phyloP scores from a whole-genome alignment of 2,797 vertebrate genomes.

The Valencia hispanica region DNA sequence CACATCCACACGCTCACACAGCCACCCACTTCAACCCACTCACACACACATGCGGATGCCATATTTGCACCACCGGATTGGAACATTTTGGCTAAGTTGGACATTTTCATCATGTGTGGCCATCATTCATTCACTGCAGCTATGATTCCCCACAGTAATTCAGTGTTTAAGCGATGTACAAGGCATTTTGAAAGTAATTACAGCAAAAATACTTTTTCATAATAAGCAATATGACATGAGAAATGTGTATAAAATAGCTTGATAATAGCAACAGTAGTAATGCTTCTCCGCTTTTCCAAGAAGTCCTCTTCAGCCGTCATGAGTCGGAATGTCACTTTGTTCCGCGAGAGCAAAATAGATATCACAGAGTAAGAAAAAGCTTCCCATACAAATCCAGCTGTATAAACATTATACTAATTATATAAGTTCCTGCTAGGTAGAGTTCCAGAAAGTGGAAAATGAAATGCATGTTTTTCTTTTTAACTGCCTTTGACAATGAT shows the following conservation, averaged over 20 bases:
- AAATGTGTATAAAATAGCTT: conserved; percentile 81
- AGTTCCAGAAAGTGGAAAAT: conserved; percentile 79
- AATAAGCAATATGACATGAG: conserved; percentile 77
- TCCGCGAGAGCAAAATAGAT: conserved; percentile 78
- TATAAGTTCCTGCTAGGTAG: conserved; percentile 79
- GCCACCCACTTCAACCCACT: conserved; percentile 16
- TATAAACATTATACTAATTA: conserved; percentile 83
- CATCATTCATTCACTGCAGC: conserved; percentile 48
- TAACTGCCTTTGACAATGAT: conserved; percentile 70
- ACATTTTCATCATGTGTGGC: conserved; percentile 50
- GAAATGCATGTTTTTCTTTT: conserved; percentile 75
- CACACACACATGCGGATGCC: conserved; percentile 35
- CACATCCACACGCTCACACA: conserved; percentile 14
- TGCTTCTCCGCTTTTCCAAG: conserved; percentile 58
- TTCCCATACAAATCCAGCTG: conserved; percentile 82
- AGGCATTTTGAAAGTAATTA: conserved; percentile 75
- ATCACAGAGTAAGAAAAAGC: conserved; percentile 83
- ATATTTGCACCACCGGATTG: conserved; percentile 58
- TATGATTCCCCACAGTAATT: conserved; percentile 63
- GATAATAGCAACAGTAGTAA: conserved; percentile 71
- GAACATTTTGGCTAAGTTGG: conserved; percentile 60
- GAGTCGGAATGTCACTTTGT: conserved; percentile 70
- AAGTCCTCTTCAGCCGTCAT: conserved; percentile 60
- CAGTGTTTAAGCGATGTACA: conserved; percentile 68
- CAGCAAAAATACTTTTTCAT: conserved; percentile 77